A percentile compares a stretch with the other conserved stretches of the same genome.
These are phyloP conservation scores for Agonopterix heracliana DNA, from an alignment of 2,888 invertebrate species.

Conservation along the genomic window DNA sequence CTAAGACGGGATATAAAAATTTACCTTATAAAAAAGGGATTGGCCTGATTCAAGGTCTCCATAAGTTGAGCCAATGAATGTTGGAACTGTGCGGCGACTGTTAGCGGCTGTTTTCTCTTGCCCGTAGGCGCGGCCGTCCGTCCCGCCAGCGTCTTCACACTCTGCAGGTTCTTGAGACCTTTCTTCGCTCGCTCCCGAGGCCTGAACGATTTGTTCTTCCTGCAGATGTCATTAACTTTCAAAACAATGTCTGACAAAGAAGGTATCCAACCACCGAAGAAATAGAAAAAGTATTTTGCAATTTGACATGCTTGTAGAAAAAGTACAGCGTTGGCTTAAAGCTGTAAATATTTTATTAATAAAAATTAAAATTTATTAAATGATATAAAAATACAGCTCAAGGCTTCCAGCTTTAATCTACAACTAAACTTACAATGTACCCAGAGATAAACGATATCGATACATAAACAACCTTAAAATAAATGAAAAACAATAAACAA, in stretches of 20 bases:
- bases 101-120: slow-evolving; percentile 90
- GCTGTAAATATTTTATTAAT: background rate
- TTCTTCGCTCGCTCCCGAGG: slow-evolving; percentile 91
- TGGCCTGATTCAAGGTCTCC: slow-evolving; percentile 91
- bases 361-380: no score
- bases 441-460: no score
- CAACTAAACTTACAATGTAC: no score
- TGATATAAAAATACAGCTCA: no score
- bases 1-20: background rate
- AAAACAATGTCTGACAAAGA: slow-evolving; percentile 1
- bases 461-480: no score
- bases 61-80: slow-evolving; percentile 93
- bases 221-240: slow-evolving; percentile 41
- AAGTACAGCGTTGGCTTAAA: background rate
- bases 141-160: slow-evolving; percentile 93
- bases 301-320: slow-evolving; percentile 6
- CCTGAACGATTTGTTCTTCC: slow-evolving; percentile 95
- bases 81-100: slow-evolving; percentile 96
- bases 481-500: background rate
- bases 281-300: slow-evolving; percentile 2
- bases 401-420: no score
- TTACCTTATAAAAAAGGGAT: slow-evolving; percentile 76
- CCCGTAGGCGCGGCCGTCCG: slow-evolving; percentile 79
- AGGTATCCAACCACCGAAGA: slow-evolving; percentile 15
- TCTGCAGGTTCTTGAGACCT: slow-evolving; percentile 92